Base-by-base conservation (phyloP, 2,797 vertebrate genomes). In the Alauda arvensis region DNA sequence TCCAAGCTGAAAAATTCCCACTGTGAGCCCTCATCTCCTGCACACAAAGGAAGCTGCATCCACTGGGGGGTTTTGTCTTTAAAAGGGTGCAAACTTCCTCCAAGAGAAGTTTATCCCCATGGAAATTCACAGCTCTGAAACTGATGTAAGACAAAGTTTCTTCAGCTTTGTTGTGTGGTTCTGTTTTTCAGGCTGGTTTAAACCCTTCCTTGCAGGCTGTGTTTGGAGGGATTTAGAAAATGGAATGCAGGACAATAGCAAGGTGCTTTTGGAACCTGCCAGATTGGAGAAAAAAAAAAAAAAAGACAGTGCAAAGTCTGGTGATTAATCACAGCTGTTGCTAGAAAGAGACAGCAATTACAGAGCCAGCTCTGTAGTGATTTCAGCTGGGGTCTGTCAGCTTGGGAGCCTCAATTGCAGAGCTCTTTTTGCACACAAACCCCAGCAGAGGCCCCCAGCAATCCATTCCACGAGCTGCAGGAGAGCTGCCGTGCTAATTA, bases 401-500 rank as follows among this genome's bases (percentile, higher is more conserved):
- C 61, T 6, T 12, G 0, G 1, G 48, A 79, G 45, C 11, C 59
- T 40, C 84, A 66, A 66, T 9, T 42, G 61, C 55, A 20, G 31
- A 16, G 68, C 71, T 91, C 87, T 76, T 68, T 26, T 89, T 92
- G 88, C 92, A 68, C 91, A 76, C 7, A 88, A 76, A 60, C 84
- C 84, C 93, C 94, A 95, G 93, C 88, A 94, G 93, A 92, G 94
- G 94, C 92, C 93, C 85, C 90, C 86, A 94, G 90, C 74, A 88
- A 88, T 3, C 91, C 79, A 25, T 67, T 39, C 48, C 56, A 40
- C 0, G 63, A 87, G 90, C 86, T 53, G 25, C 39, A 59, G 65
- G 39, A 63, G 61, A 53, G 49, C 83, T 63, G 29, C 77, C 2
- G 1, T 21, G 82, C 66, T 81, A 55, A 56, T 87, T 43, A 40